Percentiles rank a stretch among this genome's conserved stretches.
Evolutionary conservation across 2,113 vertebrate species (phyloP).

Genomic region (Paralichthys olivaceus): DNA sequence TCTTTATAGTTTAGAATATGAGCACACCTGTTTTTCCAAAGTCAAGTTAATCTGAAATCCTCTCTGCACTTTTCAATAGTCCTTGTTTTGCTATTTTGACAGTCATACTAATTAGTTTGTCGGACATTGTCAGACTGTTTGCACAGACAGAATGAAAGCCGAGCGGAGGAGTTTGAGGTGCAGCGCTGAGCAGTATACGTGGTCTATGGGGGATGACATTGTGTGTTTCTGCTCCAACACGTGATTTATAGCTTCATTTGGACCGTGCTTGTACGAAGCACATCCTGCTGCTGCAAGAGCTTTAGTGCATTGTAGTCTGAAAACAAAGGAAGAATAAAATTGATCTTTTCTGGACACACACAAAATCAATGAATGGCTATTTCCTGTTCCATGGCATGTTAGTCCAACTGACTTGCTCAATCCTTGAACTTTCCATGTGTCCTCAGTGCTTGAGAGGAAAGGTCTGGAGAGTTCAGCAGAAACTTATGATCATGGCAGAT

Average conservation of each 20-base stretch:
- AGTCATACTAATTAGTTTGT: slow-evolving; percentile 60
- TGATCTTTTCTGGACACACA: slow-evolving; percentile 85
- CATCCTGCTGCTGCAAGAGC: slow-evolving; percentile 81
- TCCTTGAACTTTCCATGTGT: slow-evolving; percentile 80
- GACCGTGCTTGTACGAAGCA: slow-evolving; percentile 79
- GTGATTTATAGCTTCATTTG: slow-evolving; percentile 86
- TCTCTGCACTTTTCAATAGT: not conserved
- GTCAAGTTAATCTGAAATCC: slow-evolving; percentile 3
- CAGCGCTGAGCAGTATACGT: slow-evolving; percentile 53
- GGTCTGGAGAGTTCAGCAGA: slow-evolving; percentile 72
- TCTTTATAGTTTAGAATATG: not conserved
- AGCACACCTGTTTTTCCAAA: not conserved
- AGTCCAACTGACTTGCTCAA: slow-evolving; percentile 80
- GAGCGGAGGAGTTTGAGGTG: slow-evolving; percentile 57
- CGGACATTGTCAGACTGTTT: slow-evolving; percentile 54
- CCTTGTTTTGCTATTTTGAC: slow-evolving; percentile 39
- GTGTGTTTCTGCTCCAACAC: slow-evolving; percentile 81
- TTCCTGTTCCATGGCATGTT: slow-evolving; percentile 85
- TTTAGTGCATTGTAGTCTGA: slow-evolving; percentile 84
- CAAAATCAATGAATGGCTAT: slow-evolving; percentile 87
- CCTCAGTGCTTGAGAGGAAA: slow-evolving; percentile 62
- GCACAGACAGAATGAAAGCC: slow-evolving; percentile 45
- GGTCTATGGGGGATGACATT: slow-evolving; percentile 81
- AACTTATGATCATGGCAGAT: slow-evolving; percentile 71
- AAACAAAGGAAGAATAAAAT: slow-evolving; percentile 88